Base-by-base conservation (phyloP, 2,797 vertebrate species). In the Zenarchopterus dispar region DNA sequence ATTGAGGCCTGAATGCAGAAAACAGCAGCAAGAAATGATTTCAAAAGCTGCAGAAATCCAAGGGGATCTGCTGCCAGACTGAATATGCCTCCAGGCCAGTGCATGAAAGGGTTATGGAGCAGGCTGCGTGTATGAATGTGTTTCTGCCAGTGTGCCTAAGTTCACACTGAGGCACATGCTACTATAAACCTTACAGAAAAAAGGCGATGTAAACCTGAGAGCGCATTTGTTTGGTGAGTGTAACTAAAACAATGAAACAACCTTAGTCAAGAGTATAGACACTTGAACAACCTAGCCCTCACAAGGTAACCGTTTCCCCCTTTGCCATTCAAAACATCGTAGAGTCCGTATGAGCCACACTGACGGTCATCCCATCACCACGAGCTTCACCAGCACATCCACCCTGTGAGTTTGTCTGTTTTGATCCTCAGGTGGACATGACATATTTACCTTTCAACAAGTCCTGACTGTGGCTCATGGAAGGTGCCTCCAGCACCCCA, bases 401-500 rank as follows among this genome's bases (percentile, higher is more conserved):
- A 85, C 81, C 73, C 84, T 69, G 75, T 85, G 57, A 87, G 65
- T 90, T 82, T 87, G 67, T 81, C 61, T 81, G 76, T 77, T 84
- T 85, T 75, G 48, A 70, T 84, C 89, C 72, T 93, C 89, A 94
- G 90, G 92, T 94, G 90, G 92, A 93, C 85, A 92, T 88, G 50
- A 93, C 87, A 90, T 94, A 94, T 94, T 94, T 94, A 94, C 93
- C 93, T 93, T 94, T 93, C 77, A 94, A 82, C 69, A 93, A 92
- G 91, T 94, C 93, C 89, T 93, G 93, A 91, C 81, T 85, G 86
- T 90, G 92, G 92, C 91, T 91, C 87, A 93, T 80, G 76, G 90
- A 60, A 62, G 86, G 78, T 56, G 85, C 84, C 82, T 94, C 93
- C 89, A 94, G 86, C 67, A 92, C 64, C 89, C 92, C 92, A 47